Evolutionary conservation across 2,113 vertebrate genomes (phyloP).

Genomic region (Acinonyx jubatus): DNA sequence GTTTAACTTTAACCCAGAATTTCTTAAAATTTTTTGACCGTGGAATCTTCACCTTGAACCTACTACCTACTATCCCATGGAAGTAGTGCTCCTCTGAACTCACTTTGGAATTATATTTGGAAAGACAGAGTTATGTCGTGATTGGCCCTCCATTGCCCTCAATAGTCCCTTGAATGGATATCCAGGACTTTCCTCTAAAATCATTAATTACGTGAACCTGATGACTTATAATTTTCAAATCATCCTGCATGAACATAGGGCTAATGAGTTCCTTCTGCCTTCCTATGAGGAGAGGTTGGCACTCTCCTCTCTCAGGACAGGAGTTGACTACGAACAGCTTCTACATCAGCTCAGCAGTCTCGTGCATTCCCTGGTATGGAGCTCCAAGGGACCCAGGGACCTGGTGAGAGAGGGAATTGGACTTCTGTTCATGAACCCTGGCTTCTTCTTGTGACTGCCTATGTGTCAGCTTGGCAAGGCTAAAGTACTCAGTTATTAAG

Average conservation of each 20-base stretch:
- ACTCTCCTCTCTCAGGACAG: background rate
- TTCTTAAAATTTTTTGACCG: background rate
- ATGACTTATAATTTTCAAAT: background rate
- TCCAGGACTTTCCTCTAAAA: background rate
- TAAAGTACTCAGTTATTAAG: background rate
- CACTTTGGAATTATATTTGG: background rate
- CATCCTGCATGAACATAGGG: background rate
- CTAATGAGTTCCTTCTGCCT: background rate
- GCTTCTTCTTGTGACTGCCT: background rate
- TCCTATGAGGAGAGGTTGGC: background rate
- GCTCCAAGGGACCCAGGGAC: background rate
- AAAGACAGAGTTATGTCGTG: background rate
- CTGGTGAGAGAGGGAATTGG: background rate
- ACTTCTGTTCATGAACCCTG: background rate
- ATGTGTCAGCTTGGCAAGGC: background rate
- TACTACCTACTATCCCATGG: background rate
- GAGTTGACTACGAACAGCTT: background rate
- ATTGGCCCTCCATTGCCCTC: background rate
- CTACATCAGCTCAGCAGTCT: background rate
- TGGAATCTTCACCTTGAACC: background rate
- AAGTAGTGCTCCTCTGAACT: background rate
- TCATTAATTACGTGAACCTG: background rate
- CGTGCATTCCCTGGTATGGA: background rate
- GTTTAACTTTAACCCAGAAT: background rate
- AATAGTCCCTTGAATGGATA: background rate